Percentiles rank a stretch among this genome's conserved stretches.
Conservation (phyloP, 2,113 vertebrate genomes). For the Jacana jacana region DNA sequence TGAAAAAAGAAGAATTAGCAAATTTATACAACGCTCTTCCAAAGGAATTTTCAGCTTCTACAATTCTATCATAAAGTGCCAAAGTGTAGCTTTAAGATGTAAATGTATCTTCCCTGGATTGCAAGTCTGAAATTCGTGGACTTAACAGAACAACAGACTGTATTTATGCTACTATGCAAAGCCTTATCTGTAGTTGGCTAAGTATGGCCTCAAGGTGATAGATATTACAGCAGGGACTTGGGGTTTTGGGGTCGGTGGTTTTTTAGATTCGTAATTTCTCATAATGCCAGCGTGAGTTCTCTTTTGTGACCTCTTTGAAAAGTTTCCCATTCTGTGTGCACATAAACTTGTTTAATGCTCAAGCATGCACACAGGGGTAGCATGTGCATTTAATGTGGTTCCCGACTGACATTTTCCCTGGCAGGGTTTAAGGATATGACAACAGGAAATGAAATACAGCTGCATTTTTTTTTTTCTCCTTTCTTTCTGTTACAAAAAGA, state of each 20-base stretch:
- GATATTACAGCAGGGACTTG: rapidly evolving
- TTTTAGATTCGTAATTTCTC: background rate
- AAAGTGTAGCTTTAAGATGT: background rate
- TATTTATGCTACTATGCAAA: background rate
- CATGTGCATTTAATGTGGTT: background rate
- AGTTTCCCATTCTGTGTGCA: background rate
- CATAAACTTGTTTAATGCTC: background rate
- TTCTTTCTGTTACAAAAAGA: background rate
- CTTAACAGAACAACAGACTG: background rate
- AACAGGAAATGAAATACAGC: background rate
- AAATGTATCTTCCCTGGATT: background rate
- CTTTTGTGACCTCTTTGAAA: background rate
- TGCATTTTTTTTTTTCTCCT: background rate
- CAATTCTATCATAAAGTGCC: background rate
- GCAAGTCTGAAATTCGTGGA: background rate
- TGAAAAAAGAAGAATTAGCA: background rate
- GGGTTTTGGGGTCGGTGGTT: no score
- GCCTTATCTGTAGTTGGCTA: background rate
- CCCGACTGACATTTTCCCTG: background rate
- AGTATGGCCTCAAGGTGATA: background rate
- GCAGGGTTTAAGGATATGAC: background rate
- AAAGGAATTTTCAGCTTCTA: background rate
- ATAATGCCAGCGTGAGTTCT: background rate
- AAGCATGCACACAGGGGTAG: background rate
- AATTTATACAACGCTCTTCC: background rate